A percentile compares a stretch with the other conserved stretches of the same genome.
phyloP scores from a whole-genome alignment of 2,113 vertebrate genomes.

The Noturus placidus region DNA sequence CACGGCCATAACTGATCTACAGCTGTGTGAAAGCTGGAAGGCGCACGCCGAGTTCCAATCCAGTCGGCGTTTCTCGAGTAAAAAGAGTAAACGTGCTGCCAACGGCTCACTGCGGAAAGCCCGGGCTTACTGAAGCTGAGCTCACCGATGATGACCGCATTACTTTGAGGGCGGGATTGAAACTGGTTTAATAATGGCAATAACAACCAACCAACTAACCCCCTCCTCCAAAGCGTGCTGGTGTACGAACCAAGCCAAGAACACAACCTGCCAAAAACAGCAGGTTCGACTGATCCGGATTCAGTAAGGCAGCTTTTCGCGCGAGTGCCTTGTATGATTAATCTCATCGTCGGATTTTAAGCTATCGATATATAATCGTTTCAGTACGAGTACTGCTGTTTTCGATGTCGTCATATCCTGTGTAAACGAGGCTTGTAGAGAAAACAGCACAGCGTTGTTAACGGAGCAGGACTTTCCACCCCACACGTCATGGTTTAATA shows the following conservation, averaged over 20 bases:
- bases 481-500: constrained; percentile 39
- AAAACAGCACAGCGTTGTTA: neutral
- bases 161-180: neutral
- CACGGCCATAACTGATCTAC: constrained; percentile 32
- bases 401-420: neutral
- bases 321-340: neutral
- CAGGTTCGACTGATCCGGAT: constrained; percentile 3
- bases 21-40: constrained; percentile 31
- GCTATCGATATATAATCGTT: neutral
- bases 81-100: neutral
- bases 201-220: neutral
- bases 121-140: constrained; percentile 22
- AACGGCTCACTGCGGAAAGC: constrained; percentile 45
- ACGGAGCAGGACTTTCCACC: neutral
- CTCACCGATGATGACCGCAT: constrained; percentile 12
- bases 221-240: neutral
- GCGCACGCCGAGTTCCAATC: constrained; percentile 11
- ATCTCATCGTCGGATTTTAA: neutral
- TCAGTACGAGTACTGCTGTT: no score
- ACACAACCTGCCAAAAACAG: constrained; percentile 35
- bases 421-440: neutral
- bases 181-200: constrained; percentile 1
- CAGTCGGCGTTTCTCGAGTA: constrained; percentile 11
- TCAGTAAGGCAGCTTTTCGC: neutral
- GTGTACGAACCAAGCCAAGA: constrained; percentile 24